Percentiles rank a stretch among this genome's conserved stretches.
Evolutionary conservation across 2,797 vertebrate species (phyloP).

Genomic region (Schizopygopsis pylzovi): DNA sequence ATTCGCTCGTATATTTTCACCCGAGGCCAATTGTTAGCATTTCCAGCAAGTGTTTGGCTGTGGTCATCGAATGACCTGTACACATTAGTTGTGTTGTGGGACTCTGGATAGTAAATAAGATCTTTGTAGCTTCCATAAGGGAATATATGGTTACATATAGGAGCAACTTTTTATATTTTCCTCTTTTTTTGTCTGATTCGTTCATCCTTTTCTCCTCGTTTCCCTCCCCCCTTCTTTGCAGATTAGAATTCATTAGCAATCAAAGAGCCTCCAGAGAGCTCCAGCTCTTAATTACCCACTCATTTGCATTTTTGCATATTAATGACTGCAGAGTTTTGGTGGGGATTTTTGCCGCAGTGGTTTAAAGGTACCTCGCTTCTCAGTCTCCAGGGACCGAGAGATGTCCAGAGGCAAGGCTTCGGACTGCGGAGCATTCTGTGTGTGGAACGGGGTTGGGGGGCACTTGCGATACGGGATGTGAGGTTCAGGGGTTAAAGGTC

Average conservation of each 20-base stretch:
- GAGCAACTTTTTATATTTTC: constrained; percentile 66
- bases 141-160: constrained; percentile 35
- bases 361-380: constrained; percentile 84
- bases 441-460: constrained; percentile 60
- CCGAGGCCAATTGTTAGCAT: constrained; percentile 21
- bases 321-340: constrained; percentile 89
- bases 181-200: constrained; percentile 74
- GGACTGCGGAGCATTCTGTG: constrained; percentile 71
- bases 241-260: constrained; percentile 90
- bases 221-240: constrained; percentile 82
- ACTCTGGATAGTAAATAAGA: constrained; percentile 3
- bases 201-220: constrained; percentile 76
- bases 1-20: background rate
- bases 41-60: constrained; percentile 45
- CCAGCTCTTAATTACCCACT: constrained; percentile 91
- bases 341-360: constrained; percentile 83
- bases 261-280: constrained; percentile 87
- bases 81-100: background rate
- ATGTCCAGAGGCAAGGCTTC: constrained; percentile 79
- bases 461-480: constrained; percentile 58
- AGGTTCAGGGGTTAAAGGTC: constrained; percentile 66
- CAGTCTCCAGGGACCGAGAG: constrained; percentile 77
- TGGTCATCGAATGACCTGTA: constrained; percentile 33
- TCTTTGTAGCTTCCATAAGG: background rate
- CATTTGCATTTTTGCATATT: constrained; percentile 99